A percentile compares a stretch with the other conserved stretches of the same genome.
phyloP scores from a whole-genome alignment of 2,888 invertebrate species.

The Ichneumoninae sp. region DNA sequence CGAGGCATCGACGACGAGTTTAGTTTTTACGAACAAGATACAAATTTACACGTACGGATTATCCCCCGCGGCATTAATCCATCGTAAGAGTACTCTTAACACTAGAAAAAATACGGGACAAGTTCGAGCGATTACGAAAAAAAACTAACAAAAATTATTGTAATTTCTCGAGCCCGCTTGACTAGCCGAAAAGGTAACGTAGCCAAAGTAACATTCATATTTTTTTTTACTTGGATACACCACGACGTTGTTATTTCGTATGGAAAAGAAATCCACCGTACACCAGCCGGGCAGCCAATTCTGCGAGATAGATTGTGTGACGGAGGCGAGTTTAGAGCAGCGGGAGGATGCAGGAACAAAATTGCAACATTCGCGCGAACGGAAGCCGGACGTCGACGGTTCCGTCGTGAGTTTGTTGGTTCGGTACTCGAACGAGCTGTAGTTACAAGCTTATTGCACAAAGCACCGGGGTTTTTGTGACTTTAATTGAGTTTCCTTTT shows the following conservation, averaged over 20 bases:
- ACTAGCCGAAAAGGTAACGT: slow-evolving; percentile 76
- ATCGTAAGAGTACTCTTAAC: slow-evolving; percentile 69
- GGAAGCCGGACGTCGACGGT: slow-evolving; percentile 36
- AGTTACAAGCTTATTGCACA: slow-evolving; percentile 40
- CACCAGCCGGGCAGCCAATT: slow-evolving; percentile 25
- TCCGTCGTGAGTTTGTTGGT: slow-evolving; percentile 36
- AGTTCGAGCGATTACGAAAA: slow-evolving; percentile 35
- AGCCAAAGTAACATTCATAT: slow-evolving; percentile 1
- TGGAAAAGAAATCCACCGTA: slow-evolving; percentile 27
- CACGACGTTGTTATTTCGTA: slow-evolving; percentile 13
- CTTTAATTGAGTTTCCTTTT: slow-evolving; percentile 17
- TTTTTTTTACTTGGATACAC: slow-evolving; percentile 23
- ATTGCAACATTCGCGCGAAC: slow-evolving; percentile 24
- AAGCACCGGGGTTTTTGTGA: slow-evolving; percentile 39
- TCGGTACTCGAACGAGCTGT: slow-evolving; percentile 27
- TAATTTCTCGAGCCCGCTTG: slow-evolving; percentile 75
- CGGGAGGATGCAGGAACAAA: slow-evolving; percentile 18
- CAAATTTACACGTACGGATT: slow-evolving; percentile 71
- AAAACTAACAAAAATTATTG: slow-evolving; percentile 8
- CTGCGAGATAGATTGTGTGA: slow-evolving; percentile 14
- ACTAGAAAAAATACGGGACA: slow-evolving; percentile 71
- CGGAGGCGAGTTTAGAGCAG: neutral
- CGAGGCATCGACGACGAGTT: slow-evolving; percentile 62
- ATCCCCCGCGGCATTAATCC: slow-evolving; percentile 37
- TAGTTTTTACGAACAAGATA: slow-evolving; percentile 61